Evolutionary conservation across 2,888 invertebrate species (phyloP), one percentile per base, ranked within the genome.

Genomic region (Acronicta aceris): DNA sequence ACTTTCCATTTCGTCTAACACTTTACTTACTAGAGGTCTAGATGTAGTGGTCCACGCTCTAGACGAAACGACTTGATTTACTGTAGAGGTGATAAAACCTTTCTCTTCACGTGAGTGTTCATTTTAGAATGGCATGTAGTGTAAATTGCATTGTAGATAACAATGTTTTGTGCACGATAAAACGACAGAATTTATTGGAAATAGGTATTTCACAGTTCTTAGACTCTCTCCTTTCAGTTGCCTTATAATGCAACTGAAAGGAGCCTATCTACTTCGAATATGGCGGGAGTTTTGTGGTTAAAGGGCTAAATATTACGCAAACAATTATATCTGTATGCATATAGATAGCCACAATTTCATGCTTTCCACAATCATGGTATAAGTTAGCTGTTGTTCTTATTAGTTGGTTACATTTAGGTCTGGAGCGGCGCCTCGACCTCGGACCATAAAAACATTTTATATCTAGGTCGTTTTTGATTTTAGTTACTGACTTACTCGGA

Each of bases 91-190:
- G 69, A 75, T 74, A 71, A 74, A 66, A 71, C 82, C 79, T 78
- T 81, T 80, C 82, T 76, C 78, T 75, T 82, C 61, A 75, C 63
- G 71, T 66, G 69, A 71, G 67, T 66, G 71, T 68, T 66, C 68
- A 66, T 72, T 81, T 74, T 69, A 75, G 62, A 71, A 59, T 64
- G 63, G 65, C 65, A 59, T 58, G 65, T 76, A 69, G 70, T 63
- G 74, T 77, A 76, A 76, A 73, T 69, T 75, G 71, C 69, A 74
- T 64, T 67, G 67, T 59, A 73, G 76, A 72, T 70, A 70, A 76
- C 69, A 71, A 67, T 69, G 65, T 72, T 53, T 40, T 59, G 78
- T 46, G 59, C 56, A 59, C 58, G 59, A 77, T 74, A 47, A 59
- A 71, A 46, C 53, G 57, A 30, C 60, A 51, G 54, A 53, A 45